Evolutionary conservation across 37 sponge, comb jelly and placozoan genomes (phyloP).

Genomic region (Mnemiopsis leidyi): DNA sequence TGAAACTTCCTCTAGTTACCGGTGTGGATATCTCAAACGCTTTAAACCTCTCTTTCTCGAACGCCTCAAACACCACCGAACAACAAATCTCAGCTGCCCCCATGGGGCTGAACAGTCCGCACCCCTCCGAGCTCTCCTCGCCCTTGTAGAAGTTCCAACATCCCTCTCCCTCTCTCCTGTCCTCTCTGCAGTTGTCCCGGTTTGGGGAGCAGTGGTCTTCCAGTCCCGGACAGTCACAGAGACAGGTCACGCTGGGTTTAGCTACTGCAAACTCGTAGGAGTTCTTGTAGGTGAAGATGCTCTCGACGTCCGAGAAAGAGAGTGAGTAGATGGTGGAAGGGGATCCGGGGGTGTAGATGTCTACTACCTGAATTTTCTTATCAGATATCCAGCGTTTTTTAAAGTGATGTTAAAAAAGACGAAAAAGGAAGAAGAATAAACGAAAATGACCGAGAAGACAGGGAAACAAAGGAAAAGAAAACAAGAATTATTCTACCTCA

Average conservation of each 20-base stretch:
- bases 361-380: background rate
- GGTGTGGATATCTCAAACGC: slow-evolving; percentile 2
- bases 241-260: background rate
- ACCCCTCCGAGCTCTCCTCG: slow-evolving; percentile 28
- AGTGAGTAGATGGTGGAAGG: slow-evolving; percentile 38
- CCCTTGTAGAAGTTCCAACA: slow-evolving; percentile 65
- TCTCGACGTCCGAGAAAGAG: slow-evolving; percentile 7
- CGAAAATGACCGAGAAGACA: too few species aligned
- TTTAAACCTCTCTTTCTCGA: background rate
- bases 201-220: slow-evolving; percentile 61
- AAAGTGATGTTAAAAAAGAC: too few species aligned
- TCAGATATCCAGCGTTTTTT: too few species aligned
- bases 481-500: background rate
- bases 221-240: slow-evolving; percentile 60
- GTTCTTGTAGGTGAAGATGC: slow-evolving; percentile 64
- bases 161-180: background rate
- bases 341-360: background rate
- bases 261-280: slow-evolving; percentile 42
- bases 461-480: too few species aligned
- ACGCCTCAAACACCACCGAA: background rate
- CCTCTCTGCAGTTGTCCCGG: slow-evolving; percentile 28
- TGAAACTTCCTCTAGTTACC: background rate
- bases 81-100: slow-evolving; percentile 54
- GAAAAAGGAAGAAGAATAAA: too few species aligned
- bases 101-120: slow-evolving; percentile 27